A percentile compares a stretch with the other conserved stretches of the same genome.
These are phyloP conservation scores for Drosophila nebulosa DNA, from an alignment of 1,140 invertebrate genomes.

Conservation along the genomic window DNA sequence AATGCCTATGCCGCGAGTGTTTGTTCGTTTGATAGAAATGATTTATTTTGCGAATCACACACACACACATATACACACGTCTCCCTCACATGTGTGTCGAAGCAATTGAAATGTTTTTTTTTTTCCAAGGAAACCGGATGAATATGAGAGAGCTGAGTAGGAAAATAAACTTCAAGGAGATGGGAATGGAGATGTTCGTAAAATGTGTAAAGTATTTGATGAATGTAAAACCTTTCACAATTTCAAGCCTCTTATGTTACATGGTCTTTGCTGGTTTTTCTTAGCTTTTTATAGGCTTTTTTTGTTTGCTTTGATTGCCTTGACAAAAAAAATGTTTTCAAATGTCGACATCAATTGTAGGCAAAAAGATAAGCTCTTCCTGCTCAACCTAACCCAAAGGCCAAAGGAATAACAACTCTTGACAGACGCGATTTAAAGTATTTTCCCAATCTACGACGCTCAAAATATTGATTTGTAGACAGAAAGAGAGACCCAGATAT, in stretches of 20 bases:
- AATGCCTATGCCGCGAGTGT: background rate
- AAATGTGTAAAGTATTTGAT: background rate
- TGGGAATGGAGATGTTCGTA: too few species aligned
- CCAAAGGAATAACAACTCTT: background rate
- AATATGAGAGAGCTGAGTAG: background rate
- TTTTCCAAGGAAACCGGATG: background rate
- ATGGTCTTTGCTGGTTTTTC: background rate
- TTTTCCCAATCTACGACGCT: background rate
- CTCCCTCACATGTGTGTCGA: background rate
- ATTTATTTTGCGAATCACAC: background rate
- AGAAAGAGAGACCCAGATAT: background rate
- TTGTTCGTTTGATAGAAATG: background rate
- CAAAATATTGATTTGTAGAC: background rate
- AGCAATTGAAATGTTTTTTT: background rate
- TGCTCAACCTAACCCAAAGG: background rate
- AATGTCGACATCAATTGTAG: slow-evolving; percentile 7
- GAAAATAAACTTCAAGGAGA: background rate
- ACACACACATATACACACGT: background rate
- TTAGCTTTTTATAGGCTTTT: background rate
- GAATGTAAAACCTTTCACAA: slow-evolving; percentile 1
- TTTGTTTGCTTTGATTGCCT: background rate
- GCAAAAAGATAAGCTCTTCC: slow-evolving; percentile 2
- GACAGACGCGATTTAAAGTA: slow-evolving; percentile 1
- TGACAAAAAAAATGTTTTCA: background rate
- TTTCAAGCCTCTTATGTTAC: slow-evolving; percentile 3